Base-by-base conservation (phyloP, 1,140 invertebrate genomes). In the Drosophila sproati region DNA sequence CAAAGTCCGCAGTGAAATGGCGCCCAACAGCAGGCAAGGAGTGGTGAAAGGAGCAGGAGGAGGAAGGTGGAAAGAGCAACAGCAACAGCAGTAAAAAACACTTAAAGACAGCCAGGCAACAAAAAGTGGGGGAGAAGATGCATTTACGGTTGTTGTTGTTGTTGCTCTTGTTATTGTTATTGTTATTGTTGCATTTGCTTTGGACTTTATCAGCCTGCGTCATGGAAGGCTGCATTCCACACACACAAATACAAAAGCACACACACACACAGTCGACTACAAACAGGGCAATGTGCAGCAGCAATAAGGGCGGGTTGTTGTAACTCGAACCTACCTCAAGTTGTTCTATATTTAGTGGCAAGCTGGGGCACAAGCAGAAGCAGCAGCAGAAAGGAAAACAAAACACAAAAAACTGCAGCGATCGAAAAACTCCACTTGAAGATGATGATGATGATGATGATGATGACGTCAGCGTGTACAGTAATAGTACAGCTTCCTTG, bases 261-360 rank as follows among this genome's bases (percentile, higher is more conserved):
- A 43, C 51, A 37, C 6, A 51, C n/a, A 50, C 45, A 51, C 20
- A 7, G 4, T 34, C 32, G 35, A 20, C 20, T 20, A 0, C 20
- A 20, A 59, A 50, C 29, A 10, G 29, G 61, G 48, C 61, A 48
- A 69, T 64, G 48, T 85, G 78, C 71, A 60, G 48, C n/a, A 43
- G 10, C n/a, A 54, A 71, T 79, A 73, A 73, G 77, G 77, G 79
- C 78, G 8, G 63, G 67, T 68, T 82, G 73, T 32, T 76, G 73
- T 67, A 75, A 76, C 62, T 45, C 35, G 80, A 87, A 88, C 83
- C 83, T 88, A 89, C 83, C 83, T 88, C 83, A 88, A 88, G 83
- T 51, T 76, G 77, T 87, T 87, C 85, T 88, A 87, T 87, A 83
- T 87, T 88, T 88, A 87, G 83, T 48, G 5, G 39, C 39, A 43